Base-by-base conservation (phyloP, 2,888 invertebrate genomes). In the Euspilapteryx auroguttella region DNA sequence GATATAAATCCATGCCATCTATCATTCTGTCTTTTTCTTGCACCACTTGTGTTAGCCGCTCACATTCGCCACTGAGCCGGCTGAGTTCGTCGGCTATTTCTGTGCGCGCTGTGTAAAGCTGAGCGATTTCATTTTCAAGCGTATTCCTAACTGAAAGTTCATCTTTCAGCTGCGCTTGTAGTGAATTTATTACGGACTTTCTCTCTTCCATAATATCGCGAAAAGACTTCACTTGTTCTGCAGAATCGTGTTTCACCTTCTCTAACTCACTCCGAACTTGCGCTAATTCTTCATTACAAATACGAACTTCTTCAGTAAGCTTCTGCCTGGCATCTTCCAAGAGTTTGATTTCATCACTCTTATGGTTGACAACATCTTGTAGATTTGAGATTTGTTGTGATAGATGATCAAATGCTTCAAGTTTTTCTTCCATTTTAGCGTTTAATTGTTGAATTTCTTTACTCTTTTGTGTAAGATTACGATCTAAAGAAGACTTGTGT, bases 121-220 rank as follows among this genome's bases (percentile, higher is more conserved):
- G 23, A 8, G 30, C 20, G 3, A 57, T 28, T 38, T 58, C 51
- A 23, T 46, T 41, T 38, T 61, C 54, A 23, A 57, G 34, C 14
- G 35, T 36, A 7, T 54, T 35, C 38, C 62, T 65, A 31, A 45
- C 56, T 13, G 54, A 35, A 12, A 59, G 57, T 41, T 65, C 64
- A 34, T 52, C 48, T 27, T 57, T 50, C 21, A 65, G 34, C 38
- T 62, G 63, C 27, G 40, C 45, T 41, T 61, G 53, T 11, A 64
- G 37, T 14, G 54, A 42, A 34, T 47, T 44, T 6, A 57, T 47
- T 14, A 41, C 48, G 20, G 53, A 55, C 31, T 45, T 45, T 32
- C 42, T 54, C 41, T 62, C 63, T 28, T 62, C 54, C 22, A 63
- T 38, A 5, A 17, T 17, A 6, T 5, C 8, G 17, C 17, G 17